phyloP scores from a whole-genome alignment of 1,140 invertebrate species.

The Metaphire vulgaris region DNA sequence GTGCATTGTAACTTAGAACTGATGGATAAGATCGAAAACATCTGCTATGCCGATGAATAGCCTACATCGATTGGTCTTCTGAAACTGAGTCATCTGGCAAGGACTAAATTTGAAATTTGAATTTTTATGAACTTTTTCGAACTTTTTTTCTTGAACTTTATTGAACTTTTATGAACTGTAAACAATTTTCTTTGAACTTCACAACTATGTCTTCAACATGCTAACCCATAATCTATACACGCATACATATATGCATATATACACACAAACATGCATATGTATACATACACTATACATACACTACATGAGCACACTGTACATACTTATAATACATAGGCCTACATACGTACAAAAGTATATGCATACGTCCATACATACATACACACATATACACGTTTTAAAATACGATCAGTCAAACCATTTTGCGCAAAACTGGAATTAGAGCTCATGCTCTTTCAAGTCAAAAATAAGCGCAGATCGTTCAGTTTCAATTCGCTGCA shows the following conservation, averaged over 20 bases:
- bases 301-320: no score
- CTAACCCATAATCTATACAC: neutral
- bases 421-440: neutral
- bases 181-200: neutral
- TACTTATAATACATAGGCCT: no score
- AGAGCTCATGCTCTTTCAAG: neutral
- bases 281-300: no score
- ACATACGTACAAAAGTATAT: neutral
- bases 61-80: neutral
- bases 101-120: neutral
- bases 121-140: neutral
- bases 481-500: no score
- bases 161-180: neutral
- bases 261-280: no score
- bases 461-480: neutral
- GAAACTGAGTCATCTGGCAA: neutral
- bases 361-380: neutral
- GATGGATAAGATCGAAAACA: no score
- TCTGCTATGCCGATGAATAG: neutral
- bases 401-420: neutral
- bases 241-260: neutral
- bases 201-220: neutral
- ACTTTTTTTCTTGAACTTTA: neutral
- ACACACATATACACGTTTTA: neutral
- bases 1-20: no score